phyloP scores from a whole-genome alignment of 2,888 invertebrate species.

The Lottia gigantea region DNA sequence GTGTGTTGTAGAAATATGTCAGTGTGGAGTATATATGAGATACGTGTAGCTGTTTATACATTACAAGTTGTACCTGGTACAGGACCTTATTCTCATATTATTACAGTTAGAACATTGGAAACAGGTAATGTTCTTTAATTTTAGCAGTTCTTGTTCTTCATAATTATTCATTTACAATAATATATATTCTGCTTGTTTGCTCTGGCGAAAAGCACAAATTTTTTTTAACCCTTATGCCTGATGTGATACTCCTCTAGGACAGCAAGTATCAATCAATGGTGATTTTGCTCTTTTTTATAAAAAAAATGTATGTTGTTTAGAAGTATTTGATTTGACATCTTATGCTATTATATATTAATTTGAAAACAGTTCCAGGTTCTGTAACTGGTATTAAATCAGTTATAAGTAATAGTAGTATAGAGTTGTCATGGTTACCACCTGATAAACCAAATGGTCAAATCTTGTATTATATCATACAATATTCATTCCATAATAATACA shows the following conservation, averaged over 20 bases:
- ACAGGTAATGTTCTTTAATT: constrained; percentile 29
- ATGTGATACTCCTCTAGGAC: too few species aligned
- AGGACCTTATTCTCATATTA: constrained; percentile 44
- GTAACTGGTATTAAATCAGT: not conserved
- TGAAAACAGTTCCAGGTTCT: not conserved
- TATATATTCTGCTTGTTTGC: too few species aligned
- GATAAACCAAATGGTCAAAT: not conserved
- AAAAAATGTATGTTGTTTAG: too few species aligned
- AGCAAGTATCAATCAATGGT: too few species aligned
- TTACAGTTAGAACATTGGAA: constrained; percentile 40
- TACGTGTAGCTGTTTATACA: constrained; percentile 48
- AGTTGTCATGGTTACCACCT: constrained; percentile 5
- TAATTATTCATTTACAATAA: too few species aligned
- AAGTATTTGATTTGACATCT: too few species aligned
- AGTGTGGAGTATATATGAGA: constrained; percentile 48
- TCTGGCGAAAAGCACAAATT: too few species aligned
- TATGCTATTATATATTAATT: too few species aligned
- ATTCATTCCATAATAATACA: not conserved
- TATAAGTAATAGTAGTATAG: not conserved
- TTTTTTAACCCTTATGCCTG: too few species aligned
- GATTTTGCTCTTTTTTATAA: too few species aligned
- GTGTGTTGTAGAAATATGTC: constrained; percentile 40
- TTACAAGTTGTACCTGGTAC: constrained; percentile 38
- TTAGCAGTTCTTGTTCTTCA: too few species aligned
- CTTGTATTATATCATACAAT: not conserved